A percentile compares a stretch with the other conserved stretches of the same genome.
phyloP scores from a whole-genome alignment of 1,140 invertebrate species.

The Drosophila subpulchrella region DNA sequence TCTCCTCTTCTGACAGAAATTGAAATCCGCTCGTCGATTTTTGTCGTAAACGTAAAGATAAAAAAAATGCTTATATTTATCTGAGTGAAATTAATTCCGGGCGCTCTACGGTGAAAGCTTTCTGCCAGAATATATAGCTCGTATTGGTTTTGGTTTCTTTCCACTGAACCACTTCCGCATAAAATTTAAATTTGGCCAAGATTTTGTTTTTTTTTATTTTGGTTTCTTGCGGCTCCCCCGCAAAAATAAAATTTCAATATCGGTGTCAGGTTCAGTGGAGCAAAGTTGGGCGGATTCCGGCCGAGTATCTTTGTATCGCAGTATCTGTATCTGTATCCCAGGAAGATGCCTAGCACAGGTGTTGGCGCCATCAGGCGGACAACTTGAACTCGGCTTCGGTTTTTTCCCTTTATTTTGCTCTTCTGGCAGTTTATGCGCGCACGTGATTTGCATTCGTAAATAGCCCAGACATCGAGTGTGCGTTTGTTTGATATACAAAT shows the following conservation, averaged over 20 bases:
- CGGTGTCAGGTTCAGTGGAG: constrained; percentile 40
- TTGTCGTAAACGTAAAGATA: constrained; percentile 72
- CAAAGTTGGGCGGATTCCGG: constrained; percentile 15
- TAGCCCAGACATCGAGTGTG: constrained; percentile 48
- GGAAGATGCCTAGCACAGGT: constrained; percentile 59
- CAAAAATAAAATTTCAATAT: constrained; percentile 47
- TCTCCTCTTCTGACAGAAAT: constrained; percentile 48
- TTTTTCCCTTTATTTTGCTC: constrained; percentile 35
- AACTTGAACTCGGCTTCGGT: constrained; percentile 29
- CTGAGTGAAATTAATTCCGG: constrained; percentile 73
- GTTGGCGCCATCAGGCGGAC: constrained; percentile 50
- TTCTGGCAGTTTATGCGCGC: constrained; percentile 68
- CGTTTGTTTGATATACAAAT: constrained; percentile 66
- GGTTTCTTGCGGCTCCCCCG: constrained; percentile 1
- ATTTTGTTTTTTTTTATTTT: constrained; percentile 23
- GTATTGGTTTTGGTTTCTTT: constrained; percentile 46
- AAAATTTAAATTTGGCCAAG: constrained; percentile 70
- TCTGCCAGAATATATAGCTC: constrained; percentile 37
- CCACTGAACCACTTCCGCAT: constrained; percentile 57
- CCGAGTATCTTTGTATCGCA: constrained; percentile 10
- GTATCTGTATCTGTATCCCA: constrained; percentile 60
- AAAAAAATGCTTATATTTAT: constrained; percentile 65
- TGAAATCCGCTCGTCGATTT: constrained; percentile 69
- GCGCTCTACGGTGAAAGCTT: constrained; percentile 66
- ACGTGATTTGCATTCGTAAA: constrained; percentile 81